Conservation (phyloP, 2,113 vertebrate species). For the Falco punctatus region DNA sequence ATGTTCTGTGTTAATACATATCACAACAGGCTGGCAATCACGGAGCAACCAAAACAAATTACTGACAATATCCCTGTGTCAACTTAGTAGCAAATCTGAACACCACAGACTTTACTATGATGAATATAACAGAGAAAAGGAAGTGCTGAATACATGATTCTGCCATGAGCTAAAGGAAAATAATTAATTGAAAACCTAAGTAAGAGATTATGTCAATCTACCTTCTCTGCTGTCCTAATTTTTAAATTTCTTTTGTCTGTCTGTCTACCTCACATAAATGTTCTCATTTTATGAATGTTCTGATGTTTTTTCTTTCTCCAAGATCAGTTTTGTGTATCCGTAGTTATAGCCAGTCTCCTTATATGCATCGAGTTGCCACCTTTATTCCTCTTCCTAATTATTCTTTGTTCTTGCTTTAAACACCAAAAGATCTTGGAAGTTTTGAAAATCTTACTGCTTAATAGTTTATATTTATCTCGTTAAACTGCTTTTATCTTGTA, state of each 20-base stretch:
- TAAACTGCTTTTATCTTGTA: background rate
- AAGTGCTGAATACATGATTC: background rate
- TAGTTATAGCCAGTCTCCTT: background rate
- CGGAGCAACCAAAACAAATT: conserved; percentile 60
- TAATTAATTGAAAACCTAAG: background rate
- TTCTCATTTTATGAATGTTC: background rate
- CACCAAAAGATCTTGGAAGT: background rate
- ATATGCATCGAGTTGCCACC: background rate
- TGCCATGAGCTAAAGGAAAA: background rate
- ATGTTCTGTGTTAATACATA: conserved; percentile 47
- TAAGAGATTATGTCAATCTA: background rate
- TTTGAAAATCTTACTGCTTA: background rate
- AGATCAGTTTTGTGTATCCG: background rate
- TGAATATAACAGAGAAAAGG: background rate
- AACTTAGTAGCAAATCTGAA: background rate
- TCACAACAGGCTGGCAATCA: conserved; percentile 46
- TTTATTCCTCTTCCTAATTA: background rate
- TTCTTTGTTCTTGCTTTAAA: background rate
- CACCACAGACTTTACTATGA: background rate
- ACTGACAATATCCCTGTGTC: conserved; percentile 59
- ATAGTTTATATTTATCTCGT: background rate
- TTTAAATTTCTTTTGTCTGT: background rate
- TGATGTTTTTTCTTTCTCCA: background rate
- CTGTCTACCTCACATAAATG: background rate
- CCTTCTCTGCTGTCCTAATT: background rate